A percentile compares a stretch with the other conserved stretches of the same genome.
Conservation (phyloP, 2,888 invertebrate genomes). For the Apamea epomidion region DNA sequence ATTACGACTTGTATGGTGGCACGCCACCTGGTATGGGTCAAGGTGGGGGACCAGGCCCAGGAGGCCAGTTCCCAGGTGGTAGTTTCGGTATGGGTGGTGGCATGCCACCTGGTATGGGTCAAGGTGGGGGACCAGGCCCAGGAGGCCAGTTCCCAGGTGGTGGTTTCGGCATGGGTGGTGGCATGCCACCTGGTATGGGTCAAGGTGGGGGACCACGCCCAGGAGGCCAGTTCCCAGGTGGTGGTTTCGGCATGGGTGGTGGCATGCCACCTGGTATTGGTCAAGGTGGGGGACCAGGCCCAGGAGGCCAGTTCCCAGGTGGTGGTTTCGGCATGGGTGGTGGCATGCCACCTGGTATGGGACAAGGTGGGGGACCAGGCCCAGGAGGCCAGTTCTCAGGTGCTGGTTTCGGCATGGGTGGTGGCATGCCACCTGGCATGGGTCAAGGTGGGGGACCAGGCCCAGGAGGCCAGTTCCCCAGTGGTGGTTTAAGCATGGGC, state of each 20-base stretch:
- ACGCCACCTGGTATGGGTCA: neutral
- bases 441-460: neutral
- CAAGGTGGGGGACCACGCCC: neutral
- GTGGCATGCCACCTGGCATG: neutral
- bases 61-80: neutral
- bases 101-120: neutral
- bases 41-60: neutral
- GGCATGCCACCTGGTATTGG: neutral
- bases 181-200: neutral
- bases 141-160: neutral
- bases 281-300: neutral
- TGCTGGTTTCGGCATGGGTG: neutral
- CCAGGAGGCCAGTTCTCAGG: neutral
- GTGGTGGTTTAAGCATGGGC: neutral
- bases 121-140: neutral
- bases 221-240: neutral
- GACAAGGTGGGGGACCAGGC: neutral
- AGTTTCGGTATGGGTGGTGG: neutral
- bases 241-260: neutral
- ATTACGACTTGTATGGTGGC: neutral
- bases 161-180: neutral
- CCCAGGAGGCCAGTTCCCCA: neutral
- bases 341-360: neutral
- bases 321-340: neutral
- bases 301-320: neutral